A percentile compares a stretch with the other conserved stretches of the same genome.
phyloP scores from a whole-genome alignment of 1,140 invertebrate species.

The Bradysia coprophila region DNA sequence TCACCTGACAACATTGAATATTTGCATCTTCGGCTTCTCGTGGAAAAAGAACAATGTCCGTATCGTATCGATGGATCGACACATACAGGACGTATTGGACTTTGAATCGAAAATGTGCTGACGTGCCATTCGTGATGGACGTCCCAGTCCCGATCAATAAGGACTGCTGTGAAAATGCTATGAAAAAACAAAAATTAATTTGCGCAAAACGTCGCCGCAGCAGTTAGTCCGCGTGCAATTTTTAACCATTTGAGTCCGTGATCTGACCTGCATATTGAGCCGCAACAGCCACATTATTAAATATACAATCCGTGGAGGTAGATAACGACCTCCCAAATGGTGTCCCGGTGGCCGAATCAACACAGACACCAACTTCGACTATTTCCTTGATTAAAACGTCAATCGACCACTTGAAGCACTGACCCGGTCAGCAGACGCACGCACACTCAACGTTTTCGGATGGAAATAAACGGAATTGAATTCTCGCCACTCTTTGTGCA shows the following conservation, averaged over 20 bases:
- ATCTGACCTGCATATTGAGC: constrained; percentile 51
- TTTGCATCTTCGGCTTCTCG: constrained; percentile 45
- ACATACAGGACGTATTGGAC: constrained; percentile 66
- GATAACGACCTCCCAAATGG: constrained; percentile 52
- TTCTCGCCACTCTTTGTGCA: constrained; percentile 18
- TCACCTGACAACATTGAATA: constrained; percentile 47
- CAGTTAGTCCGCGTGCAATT: too few species aligned
- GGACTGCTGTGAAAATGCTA: too few species aligned
- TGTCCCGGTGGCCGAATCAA: constrained; percentile 77
- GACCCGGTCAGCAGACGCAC: too few species aligned
- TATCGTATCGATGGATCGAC: constrained; percentile 82
- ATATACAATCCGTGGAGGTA: constrained; percentile 70
- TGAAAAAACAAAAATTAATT: too few species aligned
- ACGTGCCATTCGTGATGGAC: constrained; percentile 86
- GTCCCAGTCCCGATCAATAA: too few species aligned
- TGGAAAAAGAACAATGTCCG: constrained; percentile 72
- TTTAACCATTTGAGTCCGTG: constrained; percentile 46
- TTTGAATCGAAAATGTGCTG: constrained; percentile 60
- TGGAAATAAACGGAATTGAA: constrained; percentile 67
- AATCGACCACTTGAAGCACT: too few species aligned
- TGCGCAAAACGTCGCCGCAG: too few species aligned
- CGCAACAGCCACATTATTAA: constrained; percentile 72
- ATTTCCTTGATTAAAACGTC: too few species aligned
- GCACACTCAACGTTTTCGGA: constrained; percentile 48
- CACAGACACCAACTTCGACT: constrained; percentile 52